Conservation (phyloP, 1,140 invertebrate species). For the Brachionus koreanus region DNA sequence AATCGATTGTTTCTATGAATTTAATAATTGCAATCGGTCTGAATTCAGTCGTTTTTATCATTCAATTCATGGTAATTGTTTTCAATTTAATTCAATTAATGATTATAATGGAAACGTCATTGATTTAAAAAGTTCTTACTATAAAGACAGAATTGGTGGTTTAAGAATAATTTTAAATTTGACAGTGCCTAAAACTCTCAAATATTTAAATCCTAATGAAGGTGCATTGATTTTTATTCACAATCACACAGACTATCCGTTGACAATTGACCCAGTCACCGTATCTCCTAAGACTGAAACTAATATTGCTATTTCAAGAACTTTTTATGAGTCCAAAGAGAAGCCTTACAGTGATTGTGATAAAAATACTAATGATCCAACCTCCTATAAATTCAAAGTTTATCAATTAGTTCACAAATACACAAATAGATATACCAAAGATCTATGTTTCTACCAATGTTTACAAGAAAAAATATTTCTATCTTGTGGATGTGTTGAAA, state of each 20-base stretch:
- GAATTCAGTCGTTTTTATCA: neutral
- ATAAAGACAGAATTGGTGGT: neutral
- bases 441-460: neutral
- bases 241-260: neutral
- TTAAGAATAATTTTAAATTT: neutral
- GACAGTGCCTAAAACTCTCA: neutral
- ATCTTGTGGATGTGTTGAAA: neutral
- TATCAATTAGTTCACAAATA: neutral
- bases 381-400: neutral
- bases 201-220: neutral
- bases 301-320: neutral
- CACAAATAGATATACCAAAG: neutral
- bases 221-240: neutral
- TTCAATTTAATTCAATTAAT: neutral
- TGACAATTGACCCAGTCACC: neutral
- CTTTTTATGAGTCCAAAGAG: neutral
- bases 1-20: neutral
- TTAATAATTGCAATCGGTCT: neutral
- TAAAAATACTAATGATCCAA: neutral
- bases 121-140: neutral
- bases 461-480: neutral
- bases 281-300: neutral
- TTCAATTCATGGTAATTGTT: neutral
- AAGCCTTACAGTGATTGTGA: slow-evolving; percentile 34
- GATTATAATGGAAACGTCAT: neutral